Conservation (phyloP, 2,113 vertebrate species). For the Lagenorhynchus albirostris region DNA sequence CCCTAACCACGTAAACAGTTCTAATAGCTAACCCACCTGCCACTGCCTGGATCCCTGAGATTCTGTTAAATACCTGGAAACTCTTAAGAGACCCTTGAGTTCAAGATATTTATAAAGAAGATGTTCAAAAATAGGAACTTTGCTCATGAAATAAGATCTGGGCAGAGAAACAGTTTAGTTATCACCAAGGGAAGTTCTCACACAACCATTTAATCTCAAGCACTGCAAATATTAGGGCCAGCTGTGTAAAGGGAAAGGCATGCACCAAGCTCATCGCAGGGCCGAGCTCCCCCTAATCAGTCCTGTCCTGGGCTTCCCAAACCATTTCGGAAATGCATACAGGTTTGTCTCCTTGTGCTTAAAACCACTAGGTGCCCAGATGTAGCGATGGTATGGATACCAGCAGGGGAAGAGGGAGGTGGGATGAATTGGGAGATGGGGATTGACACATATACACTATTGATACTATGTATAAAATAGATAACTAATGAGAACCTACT, state of each 20-base stretch:
- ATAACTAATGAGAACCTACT: too few relatives aligned
- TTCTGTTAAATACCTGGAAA: not conserved
- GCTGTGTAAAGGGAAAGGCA: not conserved
- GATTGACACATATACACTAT: too few relatives aligned
- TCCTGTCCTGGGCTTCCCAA: not conserved
- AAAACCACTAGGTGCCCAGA: not conserved
- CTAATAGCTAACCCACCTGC: not conserved
- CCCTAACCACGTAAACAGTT: not conserved
- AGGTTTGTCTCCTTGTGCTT: not conserved
- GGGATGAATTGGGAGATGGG: too few relatives aligned
- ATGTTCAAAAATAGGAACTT: not conserved
- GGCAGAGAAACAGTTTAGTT: not conserved
- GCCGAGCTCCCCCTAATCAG: not conserved
- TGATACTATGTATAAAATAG: too few relatives aligned
- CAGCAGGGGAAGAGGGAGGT: too few relatives aligned
- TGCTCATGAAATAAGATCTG: not conserved
- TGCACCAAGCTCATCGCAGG: fast-evolving
- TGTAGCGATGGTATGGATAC: too few relatives aligned
- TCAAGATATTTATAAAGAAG: not conserved
- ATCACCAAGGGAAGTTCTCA: not conserved
- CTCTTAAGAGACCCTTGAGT: not conserved
- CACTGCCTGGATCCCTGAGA: not conserved
- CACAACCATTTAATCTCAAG: not conserved
- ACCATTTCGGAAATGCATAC: not conserved
- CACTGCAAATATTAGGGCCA: too few relatives aligned